Conservation (phyloP, 2,113 vertebrate genomes). For the Eidolon helvum region DNA sequence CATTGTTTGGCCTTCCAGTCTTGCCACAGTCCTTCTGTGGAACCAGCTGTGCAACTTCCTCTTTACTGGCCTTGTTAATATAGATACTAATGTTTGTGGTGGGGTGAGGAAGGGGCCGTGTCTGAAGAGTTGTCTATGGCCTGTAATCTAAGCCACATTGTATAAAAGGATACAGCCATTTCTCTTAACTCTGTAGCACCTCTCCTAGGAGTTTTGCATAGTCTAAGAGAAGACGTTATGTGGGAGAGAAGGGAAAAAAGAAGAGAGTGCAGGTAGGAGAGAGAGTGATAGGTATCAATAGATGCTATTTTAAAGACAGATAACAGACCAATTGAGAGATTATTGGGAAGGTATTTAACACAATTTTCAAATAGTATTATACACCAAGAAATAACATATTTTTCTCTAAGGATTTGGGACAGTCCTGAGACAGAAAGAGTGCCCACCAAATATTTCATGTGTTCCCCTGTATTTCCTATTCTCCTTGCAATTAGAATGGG, state of each 20-base stretch:
- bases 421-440: not conserved
- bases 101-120: not conserved
- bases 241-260: not conserved
- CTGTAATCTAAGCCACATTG: not conserved
- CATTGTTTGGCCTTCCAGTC: not conserved
- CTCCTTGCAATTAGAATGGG: not conserved
- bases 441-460: not conserved
- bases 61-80: not conserved
- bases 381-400: not conserved
- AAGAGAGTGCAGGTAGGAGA: not conserved
- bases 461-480: not conserved
- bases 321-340: not conserved
- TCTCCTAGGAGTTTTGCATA: not conserved
- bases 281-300: not conserved
- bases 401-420: not conserved
- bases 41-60: not conserved
- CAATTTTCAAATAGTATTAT: not conserved
- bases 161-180: not conserved
- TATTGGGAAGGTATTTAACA: not conserved
- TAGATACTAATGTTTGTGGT: not conserved
- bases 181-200: not conserved
- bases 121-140: not conserved
- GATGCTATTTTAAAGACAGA: not conserved
- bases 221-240: not conserved
- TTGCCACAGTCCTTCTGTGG: not conserved